Conservation (phyloP, 35 echinoderm and acorn worm species). For the Hemicentrotus pulcherrimus region DNA sequence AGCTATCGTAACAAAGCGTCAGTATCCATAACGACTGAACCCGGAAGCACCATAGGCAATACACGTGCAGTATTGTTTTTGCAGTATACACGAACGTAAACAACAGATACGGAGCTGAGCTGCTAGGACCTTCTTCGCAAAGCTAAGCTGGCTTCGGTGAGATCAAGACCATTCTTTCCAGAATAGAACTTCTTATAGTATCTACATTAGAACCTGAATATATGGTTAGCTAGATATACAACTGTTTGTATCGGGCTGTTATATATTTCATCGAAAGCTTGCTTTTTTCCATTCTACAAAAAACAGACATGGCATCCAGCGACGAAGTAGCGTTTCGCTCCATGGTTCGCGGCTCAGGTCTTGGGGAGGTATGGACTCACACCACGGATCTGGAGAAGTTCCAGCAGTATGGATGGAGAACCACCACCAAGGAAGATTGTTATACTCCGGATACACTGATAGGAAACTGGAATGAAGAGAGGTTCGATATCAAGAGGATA, state of each 20-base stretch:
- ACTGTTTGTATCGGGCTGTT: neutral
- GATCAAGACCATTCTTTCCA: neutral
- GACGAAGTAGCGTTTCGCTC: conserved; percentile 96
- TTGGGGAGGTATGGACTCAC: conserved; percentile 95
- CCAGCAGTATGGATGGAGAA: conserved; percentile 96
- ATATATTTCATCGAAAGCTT: neutral
- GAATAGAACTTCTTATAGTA: neutral
- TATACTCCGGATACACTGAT: conserved; percentile 83
- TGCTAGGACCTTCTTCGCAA: no score
- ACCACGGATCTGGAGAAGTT: conserved; percentile 88
- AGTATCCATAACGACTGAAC: conserved; percentile 1
- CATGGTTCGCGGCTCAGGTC: conserved; percentile 91
- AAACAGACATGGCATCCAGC: conserved; percentile 57
- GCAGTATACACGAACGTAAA: neutral
- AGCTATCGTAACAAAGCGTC: neutral
- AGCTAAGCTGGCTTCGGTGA: neutral
- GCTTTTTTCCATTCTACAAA: neutral
- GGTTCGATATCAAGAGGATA: conserved; percentile 84
- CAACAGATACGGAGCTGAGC: neutral
- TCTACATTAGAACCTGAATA: neutral
- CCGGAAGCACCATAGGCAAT: neutral
- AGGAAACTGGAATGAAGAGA: conserved; percentile 95
- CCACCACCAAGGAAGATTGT: conserved; percentile 90
- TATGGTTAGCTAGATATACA: neutral
- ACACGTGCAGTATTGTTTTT: neutral